Conservation (phyloP, 2,888 invertebrate genomes). For the Acrobasis repandana region DNA sequence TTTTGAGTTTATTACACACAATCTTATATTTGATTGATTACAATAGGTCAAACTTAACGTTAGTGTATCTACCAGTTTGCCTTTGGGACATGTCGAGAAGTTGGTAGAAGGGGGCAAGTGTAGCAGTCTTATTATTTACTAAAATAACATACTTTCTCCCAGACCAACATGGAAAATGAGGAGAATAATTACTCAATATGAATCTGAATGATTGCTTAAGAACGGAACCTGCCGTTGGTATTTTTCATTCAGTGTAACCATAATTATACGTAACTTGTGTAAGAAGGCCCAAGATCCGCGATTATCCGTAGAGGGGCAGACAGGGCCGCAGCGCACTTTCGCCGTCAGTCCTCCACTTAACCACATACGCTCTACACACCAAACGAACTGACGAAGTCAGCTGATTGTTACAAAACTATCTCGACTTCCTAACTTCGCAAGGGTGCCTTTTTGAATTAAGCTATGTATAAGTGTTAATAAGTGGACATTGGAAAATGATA, state of each 20-base stretch:
- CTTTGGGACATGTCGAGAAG: no score
- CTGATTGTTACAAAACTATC: slow-evolving; percentile 9
- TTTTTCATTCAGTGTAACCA: slow-evolving; percentile 10
- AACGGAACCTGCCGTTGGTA: slow-evolving; percentile 14
- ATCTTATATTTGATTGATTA: no score
- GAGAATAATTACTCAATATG: no score
- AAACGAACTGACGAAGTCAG: background rate
- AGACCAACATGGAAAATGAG: no score
- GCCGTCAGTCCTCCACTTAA: slow-evolving; percentile 61
- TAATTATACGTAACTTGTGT: slow-evolving; percentile 18
- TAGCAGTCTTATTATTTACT: no score
- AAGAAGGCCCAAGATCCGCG: slow-evolving; percentile 22
- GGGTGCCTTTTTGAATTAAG: background rate
- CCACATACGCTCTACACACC: slow-evolving; percentile 57
- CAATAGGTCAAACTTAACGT: no score
- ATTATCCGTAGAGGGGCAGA: slow-evolving; percentile 42
- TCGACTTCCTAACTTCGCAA: slow-evolving; percentile 6
- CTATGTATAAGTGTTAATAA: slow-evolving; percentile 10
- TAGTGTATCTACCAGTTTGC: no score
- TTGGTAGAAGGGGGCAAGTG: no score
- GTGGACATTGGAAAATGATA: slow-evolving; percentile 51
- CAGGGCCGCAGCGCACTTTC: slow-evolving; percentile 66
- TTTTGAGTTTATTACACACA: no score
- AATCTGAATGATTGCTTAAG: background rate
- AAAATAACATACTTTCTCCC: no score